Conservation (phyloP, 2,113 vertebrate species). For the Labrus mixtus region DNA sequence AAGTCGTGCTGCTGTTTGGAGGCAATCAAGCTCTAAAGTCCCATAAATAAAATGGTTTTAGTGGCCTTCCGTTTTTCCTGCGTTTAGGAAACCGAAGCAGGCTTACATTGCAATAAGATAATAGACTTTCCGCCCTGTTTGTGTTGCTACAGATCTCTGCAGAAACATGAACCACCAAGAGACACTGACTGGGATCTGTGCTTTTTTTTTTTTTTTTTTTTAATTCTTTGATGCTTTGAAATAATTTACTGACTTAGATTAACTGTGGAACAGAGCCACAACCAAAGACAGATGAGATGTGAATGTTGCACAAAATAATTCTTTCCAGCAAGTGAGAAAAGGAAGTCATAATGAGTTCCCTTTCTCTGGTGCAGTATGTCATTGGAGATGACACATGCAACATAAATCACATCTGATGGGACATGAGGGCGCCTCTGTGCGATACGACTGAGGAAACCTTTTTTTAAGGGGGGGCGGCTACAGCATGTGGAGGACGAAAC, state of each 20-base stretch:
- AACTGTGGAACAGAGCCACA: constrained; percentile 57
- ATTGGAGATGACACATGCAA: constrained; percentile 45
- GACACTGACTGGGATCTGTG: constrained; percentile 48
- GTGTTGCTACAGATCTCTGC: constrained; percentile 20
- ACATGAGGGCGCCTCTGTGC: constrained; percentile 24
- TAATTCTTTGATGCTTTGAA: constrained; percentile 46
- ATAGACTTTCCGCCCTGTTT: background rate
- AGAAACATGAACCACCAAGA: constrained; percentile 28
- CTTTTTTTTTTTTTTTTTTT: too few species aligned
- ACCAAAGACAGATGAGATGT: constrained; percentile 74
- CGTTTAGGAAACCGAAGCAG: background rate
- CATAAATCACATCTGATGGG: constrained; percentile 37
- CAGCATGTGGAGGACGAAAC: background rate
- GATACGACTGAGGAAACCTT: background rate
- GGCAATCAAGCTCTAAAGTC: background rate
- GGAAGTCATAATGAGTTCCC: constrained; percentile 34
- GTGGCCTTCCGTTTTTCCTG: constrained; percentile 13
- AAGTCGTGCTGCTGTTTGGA: background rate
- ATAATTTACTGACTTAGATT: constrained; percentile 61
- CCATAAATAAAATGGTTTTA: background rate
- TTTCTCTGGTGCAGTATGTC: constrained; percentile 29
- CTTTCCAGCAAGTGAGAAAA: constrained; percentile 51
- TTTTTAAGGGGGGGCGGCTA: constrained; percentile 5
- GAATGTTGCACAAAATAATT: constrained; percentile 64
- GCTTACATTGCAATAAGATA: background rate